Evolutionary conservation across 2,888 invertebrate species (phyloP), one percentile per base, ranked within the genome.

Genomic region (Clusia tigrina): DNA sequence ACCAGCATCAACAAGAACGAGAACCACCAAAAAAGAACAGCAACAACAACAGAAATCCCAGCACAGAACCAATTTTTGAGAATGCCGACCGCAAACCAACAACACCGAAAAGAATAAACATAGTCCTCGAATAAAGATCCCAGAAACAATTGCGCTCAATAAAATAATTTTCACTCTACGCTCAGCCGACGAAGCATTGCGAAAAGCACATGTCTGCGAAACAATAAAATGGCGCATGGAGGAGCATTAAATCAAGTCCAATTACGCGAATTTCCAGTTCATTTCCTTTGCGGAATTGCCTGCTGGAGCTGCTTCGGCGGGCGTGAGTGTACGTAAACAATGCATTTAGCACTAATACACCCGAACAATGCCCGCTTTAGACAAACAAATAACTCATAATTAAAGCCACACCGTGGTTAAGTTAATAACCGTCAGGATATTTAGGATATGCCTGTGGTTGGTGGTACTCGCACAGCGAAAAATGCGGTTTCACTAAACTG

Each of bases 111-210:
- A 55, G 20, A 53, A 59, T 18, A 74, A 66, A 75, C 69, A 75
- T n/a, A n/a, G n/a, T 32, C 72, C 75, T 67, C 17, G 23, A 32
- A 25, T 42, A 56, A 10, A 18, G 9, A 2, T 10, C 17, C 74
- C 71, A 73, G 68, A 73, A 71, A 71, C 70, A 76, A 77, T 73
- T 76, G 74, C 69, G 74, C 74, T 76, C 74, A 73, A 79, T 79
- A 74, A 74, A 78, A 79, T 79, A 79, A 78, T 72, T 74, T 77
- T 59, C 63, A 60, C 56, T 25, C 12, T 24, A 6, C 2, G 2
- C 48, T 48, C 42, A 17, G 2, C 42, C 42, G 9, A 9, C 54
- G 10, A 56, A 59, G 67, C 57, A 65, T 65, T 18, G 12, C 48
- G 10, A 59, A 53, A 61, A 53, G 61, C 63, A 63, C 64, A 66